These are phyloP conservation scores for Oxyruncus cristatus DNA, from an alignment of 2,113 vertebrate species.

Conservation along the genomic window DNA sequence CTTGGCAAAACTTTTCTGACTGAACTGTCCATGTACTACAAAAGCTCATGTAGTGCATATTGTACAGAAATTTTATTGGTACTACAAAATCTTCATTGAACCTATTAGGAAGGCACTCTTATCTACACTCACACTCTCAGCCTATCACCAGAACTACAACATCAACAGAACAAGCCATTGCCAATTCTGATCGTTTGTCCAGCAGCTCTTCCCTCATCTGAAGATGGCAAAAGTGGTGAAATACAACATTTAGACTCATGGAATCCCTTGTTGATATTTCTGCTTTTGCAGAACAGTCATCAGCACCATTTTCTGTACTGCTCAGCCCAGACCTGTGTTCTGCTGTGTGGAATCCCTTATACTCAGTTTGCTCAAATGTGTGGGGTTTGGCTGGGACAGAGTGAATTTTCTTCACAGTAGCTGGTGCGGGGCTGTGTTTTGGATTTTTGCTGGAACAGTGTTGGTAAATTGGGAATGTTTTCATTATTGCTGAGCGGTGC, in stretches of 20 bases:
- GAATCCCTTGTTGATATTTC: not conserved
- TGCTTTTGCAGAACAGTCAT: not conserved
- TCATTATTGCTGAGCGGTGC: not conserved
- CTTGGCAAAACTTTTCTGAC: not conserved
- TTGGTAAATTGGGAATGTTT: not conserved
- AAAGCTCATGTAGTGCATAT: not conserved
- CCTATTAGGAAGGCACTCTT: not conserved
- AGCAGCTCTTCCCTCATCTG: not conserved
- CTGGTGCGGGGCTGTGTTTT: not conserved
- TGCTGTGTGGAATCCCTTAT: not conserved
- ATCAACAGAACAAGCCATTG: not conserved
- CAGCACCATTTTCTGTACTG: not conserved
- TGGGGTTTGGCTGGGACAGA: not conserved
- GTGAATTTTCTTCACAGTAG: not conserved
- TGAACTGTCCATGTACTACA: not conserved
- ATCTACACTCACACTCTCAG: not conserved
- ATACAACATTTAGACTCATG: not conserved
- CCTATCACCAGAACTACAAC: not conserved
- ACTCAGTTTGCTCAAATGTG: not conserved
- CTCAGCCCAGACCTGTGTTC: not conserved
- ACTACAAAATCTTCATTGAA: not conserved
- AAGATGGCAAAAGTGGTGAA: not conserved
- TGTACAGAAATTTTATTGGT: not conserved
- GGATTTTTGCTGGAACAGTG: not conserved
- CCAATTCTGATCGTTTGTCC: accelerated